Base-by-base conservation (phyloP, 2,888 invertebrate species). In the Zhuqinia jingwanae region DNA sequence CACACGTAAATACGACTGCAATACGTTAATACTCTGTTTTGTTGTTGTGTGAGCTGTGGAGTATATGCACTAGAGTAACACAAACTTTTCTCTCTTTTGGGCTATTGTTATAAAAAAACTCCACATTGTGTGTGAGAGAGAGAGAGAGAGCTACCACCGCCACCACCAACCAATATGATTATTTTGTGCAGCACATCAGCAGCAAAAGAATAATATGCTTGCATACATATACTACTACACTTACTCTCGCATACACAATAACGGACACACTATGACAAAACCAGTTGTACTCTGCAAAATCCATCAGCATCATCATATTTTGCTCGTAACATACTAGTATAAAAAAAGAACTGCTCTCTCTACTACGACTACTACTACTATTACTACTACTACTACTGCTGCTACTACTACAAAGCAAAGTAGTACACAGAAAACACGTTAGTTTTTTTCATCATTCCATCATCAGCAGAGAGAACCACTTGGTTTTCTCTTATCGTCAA, bases 391-490 rank as follows among this genome's bases (percentile, higher is more conserved):
- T n/a, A n/a, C 73, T 75, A 47, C 30, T 50, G 42, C 73, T 65
- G 63, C 47, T 79, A 63, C 68, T n/a, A n/a, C n/a, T n/a, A n/a
- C n/a, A n/a, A 45, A 56, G 75, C 36, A 77, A 78, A 70, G 77
- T 65, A 75, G 85, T 79, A 68, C 73, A 85, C 73, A 80, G 58
- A 60, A 73, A 87, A 83, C 78, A 83, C 83, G 85, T 85, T 85
- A 85, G 80, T 27, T 47, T 68, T 81, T 63, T 80, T 63, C 45
- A 45, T 80, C 68, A 68, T 80, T 68, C 80, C 80, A 80, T 45
- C 63, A 60, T 53, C 25, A 36, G 36, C 3, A 36, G 36, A 36
- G 36, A 36, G 36, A 47, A 73, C 42, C 20, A 78, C 70, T 78
- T n/a, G n/a, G n/a, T 68, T 76, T 84, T 36, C 50, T 85, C 73